Evolutionary conservation across 2,888 invertebrate species (phyloP).

Genomic region (Metellina segmentata): DNA sequence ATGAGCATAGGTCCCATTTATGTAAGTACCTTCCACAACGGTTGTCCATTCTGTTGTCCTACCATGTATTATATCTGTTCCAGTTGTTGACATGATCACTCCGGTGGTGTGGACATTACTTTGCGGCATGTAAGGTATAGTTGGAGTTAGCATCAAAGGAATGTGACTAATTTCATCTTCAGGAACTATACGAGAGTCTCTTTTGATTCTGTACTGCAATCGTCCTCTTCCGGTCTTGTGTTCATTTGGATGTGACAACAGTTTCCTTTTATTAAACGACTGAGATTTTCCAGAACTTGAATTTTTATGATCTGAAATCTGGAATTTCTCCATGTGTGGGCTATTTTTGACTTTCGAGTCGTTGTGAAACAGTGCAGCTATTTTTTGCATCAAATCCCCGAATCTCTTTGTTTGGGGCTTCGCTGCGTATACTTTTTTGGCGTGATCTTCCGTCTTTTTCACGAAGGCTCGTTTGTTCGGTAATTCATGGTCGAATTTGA

Average conservation of each 20-base stretch:
- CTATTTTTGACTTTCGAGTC: not conserved
- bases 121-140: slow-evolving; percentile 37
- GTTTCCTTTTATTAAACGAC: slow-evolving; percentile 38
- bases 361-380: slow-evolving; percentile 54
- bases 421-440: not conserved
- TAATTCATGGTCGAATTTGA: slow-evolving; percentile 44
- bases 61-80: slow-evolving; percentile 82
- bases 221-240: not conserved
- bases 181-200: not conserved
- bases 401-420: slow-evolving; percentile 11
- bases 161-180: slow-evolving; percentile 27
- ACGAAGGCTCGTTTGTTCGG: not conserved
- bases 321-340: not conserved
- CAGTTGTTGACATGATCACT: slow-evolving; percentile 83
- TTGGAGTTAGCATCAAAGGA: slow-evolving; percentile 21
- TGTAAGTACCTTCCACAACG: slow-evolving; percentile 83
- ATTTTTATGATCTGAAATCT: not conserved
- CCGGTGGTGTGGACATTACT: slow-evolving; percentile 79
- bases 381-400: slow-evolving; percentile 46
- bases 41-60: slow-evolving; percentile 84
- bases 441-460: slow-evolving; percentile 3
- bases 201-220: not conserved
- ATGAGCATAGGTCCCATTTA: slow-evolving; percentile 83
- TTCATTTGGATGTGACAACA: slow-evolving; percentile 9
- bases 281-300: not conserved